Percentiles rank a stretch among this genome's conserved stretches.
Conservation (phyloP, 2,888 invertebrate genomes). For the Dasysyrphus albostriatus region DNA sequence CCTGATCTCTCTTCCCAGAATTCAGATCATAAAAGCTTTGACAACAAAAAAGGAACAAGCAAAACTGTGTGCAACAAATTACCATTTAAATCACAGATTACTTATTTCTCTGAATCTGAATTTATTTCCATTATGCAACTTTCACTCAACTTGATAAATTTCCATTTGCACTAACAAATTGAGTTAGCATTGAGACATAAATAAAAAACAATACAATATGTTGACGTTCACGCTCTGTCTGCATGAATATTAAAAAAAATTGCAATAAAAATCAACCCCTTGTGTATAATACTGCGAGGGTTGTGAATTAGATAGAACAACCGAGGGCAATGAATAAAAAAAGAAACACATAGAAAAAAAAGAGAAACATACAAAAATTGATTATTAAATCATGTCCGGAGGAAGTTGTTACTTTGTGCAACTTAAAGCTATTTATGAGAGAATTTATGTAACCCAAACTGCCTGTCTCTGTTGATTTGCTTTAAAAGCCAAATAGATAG, state of each 20-base stretch:
- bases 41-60: no score
- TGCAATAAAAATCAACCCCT: slow-evolving; percentile 13
- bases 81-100: not conserved
- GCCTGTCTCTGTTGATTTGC: not conserved
- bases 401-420: slow-evolving; percentile 47
- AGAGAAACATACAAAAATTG: slow-evolving; percentile 26
- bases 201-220: not conserved
- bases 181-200: slow-evolving; percentile 15
- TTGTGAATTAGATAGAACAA: slow-evolving; percentile 30
- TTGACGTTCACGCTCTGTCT: slow-evolving; percentile 47
- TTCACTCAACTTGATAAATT: slow-evolving; percentile 7
- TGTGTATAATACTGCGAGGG: not conserved
- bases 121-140: slow-evolving; percentile 4
- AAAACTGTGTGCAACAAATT: not conserved
- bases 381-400: slow-evolving; percentile 61
- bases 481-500: not conserved
- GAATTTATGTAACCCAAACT: slow-evolving; percentile 11
- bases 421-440: slow-evolving; percentile 5
- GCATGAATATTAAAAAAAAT: slow-evolving; percentile 49
- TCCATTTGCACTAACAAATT: slow-evolving; percentile 3
- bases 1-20: no score
- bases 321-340: not conserved
- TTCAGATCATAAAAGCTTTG: not conserved
- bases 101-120: not conserved
- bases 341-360: not conserved